These are phyloP conservation scores for Fragum whitleyi DNA, from an alignment of 2,888 invertebrate genomes.

Conservation along the genomic window DNA sequence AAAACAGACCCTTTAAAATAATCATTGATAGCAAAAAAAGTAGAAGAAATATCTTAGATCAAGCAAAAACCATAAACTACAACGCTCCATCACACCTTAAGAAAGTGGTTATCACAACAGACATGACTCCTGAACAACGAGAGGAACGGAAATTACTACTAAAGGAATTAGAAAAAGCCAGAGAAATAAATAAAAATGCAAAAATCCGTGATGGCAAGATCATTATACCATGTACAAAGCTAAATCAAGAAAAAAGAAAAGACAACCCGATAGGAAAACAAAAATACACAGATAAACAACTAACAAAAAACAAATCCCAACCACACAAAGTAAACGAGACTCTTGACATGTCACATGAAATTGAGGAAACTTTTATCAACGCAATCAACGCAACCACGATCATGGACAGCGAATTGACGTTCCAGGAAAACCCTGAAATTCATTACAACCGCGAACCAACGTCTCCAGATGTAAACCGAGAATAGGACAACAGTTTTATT, in stretches of 20 bases:
- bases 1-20: not conserved
- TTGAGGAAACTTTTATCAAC: not conserved
- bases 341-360: not conserved
- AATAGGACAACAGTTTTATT: too few species aligned
- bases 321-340: not conserved
- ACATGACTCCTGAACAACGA: not conserved
- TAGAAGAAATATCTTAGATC: not conserved
- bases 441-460: not conserved
- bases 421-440: not conserved
- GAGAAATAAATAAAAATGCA: slow-evolving; percentile 2
- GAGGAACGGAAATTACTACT: not conserved
- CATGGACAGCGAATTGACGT: not conserved
- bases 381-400: not conserved
- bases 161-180: not conserved
- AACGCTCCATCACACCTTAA: not conserved
- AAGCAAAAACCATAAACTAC: not conserved
- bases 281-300: not conserved
- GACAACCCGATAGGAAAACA: not conserved
- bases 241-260: not conserved
- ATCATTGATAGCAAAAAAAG: not conserved
- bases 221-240: not conserved
- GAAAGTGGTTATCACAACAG: not conserved
- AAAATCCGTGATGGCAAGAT: not conserved
- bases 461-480: not conserved
- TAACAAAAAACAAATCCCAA: not conserved